These are phyloP conservation scores for Cynaeus angustus DNA, from an alignment of 2,888 invertebrate species.

Conservation along the genomic window DNA sequence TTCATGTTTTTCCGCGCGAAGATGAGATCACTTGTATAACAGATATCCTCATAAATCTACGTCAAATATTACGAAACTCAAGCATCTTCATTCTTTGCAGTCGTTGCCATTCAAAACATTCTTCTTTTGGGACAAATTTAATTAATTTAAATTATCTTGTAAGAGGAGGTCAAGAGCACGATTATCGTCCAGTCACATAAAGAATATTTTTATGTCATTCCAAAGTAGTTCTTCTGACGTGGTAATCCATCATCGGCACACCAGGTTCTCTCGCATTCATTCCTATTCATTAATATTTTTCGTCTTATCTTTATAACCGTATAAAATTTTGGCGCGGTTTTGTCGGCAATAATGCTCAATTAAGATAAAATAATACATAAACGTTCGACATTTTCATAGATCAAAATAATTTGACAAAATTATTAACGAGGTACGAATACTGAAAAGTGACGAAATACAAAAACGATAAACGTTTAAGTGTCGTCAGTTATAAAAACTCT, in stretches of 20 bases:
- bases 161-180: conserved; percentile 3
- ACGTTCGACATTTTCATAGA: background rate
- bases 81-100: conserved; percentile 16
- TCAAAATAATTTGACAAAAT: conserved; percentile 1
- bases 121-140: background rate
- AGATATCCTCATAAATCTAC: conserved; percentile 20
- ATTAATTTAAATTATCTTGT: background rate
- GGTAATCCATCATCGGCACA: conserved; percentile 4
- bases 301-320: conserved; percentile 2
- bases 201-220: background rate
- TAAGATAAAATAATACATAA: conserved; percentile 1
- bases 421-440: background rate
- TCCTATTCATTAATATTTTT: conserved; percentile 5
- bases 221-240: background rate
- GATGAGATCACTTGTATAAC: conserved; percentile 16
- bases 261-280: conserved; percentile 3
- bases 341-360: background rate
- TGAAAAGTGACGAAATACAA: background rate
- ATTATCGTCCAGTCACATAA: conserved; percentile 7
- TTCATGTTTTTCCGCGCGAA: conserved; percentile 16
- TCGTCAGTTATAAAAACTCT: background rate
- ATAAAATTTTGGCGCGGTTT: background rate
- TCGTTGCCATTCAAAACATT: background rate
- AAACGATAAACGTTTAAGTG: background rate
- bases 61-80: background rate